These are phyloP conservation scores for Entomyzon cyanotis DNA, from an alignment of 2,113 vertebrate species.

Conservation along the genomic window DNA sequence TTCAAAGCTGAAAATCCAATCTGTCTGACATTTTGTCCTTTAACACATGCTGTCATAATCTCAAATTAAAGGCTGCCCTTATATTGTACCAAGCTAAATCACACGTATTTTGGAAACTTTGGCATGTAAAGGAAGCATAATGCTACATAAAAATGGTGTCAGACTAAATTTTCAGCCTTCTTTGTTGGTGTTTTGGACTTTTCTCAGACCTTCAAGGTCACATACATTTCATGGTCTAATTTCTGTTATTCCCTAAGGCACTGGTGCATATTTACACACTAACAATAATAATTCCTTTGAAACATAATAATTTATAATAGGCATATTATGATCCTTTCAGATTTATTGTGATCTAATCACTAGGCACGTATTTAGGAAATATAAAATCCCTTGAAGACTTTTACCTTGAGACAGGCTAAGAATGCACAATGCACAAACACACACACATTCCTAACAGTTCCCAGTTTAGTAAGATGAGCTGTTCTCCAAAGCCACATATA, in stretches of 20 bases:
- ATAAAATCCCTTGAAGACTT: constrained; percentile 22
- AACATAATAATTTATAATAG: constrained; percentile 37
- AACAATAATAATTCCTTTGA: constrained; percentile 17
- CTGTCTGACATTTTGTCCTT: constrained; percentile 36
- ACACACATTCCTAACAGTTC: background rate
- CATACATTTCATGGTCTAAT: background rate
- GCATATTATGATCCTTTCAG: constrained; percentile 1
- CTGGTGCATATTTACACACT: constrained; percentile 17
- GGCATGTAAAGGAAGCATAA: background rate
- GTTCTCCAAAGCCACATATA: background rate
- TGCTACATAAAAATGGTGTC: background rate
- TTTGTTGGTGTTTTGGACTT: constrained; percentile 14
- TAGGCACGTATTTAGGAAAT: background rate
- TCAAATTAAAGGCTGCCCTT: constrained; percentile 19
- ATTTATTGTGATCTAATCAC: constrained; percentile 30
- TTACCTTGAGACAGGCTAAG: constrained; percentile 8
- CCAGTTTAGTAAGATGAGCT: background rate
- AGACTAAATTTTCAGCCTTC: background rate
- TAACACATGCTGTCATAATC: background rate
- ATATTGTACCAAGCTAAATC: background rate
- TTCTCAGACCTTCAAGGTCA: constrained; percentile 19
- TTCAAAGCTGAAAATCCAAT: constrained; percentile 25
- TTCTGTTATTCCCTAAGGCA: constrained; percentile 24
- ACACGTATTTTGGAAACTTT: background rate
- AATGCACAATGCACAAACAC: background rate